Base-by-base conservation (phyloP, 2,113 vertebrate genomes). In the Psammodynastes pulverulentus region DNA sequence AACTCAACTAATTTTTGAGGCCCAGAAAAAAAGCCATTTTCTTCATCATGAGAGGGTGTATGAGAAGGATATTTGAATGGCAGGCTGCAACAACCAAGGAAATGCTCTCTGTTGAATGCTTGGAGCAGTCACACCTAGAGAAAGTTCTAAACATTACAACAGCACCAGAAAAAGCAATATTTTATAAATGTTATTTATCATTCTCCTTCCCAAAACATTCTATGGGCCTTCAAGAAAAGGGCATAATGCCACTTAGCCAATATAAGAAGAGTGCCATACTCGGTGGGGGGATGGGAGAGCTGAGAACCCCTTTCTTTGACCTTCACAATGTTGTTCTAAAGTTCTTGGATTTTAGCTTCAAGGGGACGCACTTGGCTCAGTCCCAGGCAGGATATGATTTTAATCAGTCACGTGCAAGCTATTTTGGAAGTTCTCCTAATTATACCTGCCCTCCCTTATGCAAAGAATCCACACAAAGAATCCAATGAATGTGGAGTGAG, bases 241-340 rank as follows among this genome's bases (percentile, higher is more conserved):
- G 29, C 62, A 52, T 17, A n/a, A 26, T 48, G 15, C 15, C 9
- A 29, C 15, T 39, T 52, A 26, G 15, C 15, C 23, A 7, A 52
- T 52, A 34, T n/a, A 19, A 43, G 89, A 24, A 84, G 5, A 4
- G 2, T 54, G 21, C 62, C n/a, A 79, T 13, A 54, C 72, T 45
- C 0, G 24, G 9, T 8, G 2, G 7, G 56, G 24, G 24, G 24
- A n/a, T n/a, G n/a, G n/a, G n/a, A n/a, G 1, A 2, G 23, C 23
- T 6, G 10, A 12, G 48, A 29, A 17, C 29, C 2, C 9, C 34
- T 79, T 34, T 43, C 34, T 88, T 88, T 58, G 12, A 39, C 34
- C 39, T 39, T 54, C 87, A 58, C 39, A 45, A 45, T 43, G 54
- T 45, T 23, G 53, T 1, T 15, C 89, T 6, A 79, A 72, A 90